Evolutionary conservation across 2,797 vertebrate species (phyloP).

Genomic region (Rousettus madagascariensis): DNA sequence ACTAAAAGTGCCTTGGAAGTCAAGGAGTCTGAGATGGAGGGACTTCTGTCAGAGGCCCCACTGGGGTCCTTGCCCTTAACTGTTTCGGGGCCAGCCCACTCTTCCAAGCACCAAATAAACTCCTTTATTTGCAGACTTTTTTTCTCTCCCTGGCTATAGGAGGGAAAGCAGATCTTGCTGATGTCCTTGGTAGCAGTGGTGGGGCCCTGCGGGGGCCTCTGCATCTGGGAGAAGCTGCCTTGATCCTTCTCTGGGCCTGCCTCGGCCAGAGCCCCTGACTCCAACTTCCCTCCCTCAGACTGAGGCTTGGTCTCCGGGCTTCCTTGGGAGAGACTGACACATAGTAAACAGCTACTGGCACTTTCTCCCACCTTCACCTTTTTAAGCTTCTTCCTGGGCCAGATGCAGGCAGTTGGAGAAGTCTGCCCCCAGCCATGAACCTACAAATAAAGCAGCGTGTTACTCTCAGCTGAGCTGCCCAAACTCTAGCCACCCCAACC

Average conservation of each 20-base stretch:
- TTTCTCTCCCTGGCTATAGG: constrained; percentile 46
- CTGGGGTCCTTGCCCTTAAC: constrained; percentile 17
- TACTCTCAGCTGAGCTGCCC: neutral
- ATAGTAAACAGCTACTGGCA: constrained; percentile 76
- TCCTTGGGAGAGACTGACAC: constrained; percentile 72
- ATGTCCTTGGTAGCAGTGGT: neutral
- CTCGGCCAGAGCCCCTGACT: constrained; percentile 51
- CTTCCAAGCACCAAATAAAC: constrained; percentile 59
- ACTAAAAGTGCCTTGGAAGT: constrained; percentile 58
- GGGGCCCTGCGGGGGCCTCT: neutral
- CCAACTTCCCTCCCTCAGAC: neutral
- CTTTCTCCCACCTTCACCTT: constrained; percentile 78
- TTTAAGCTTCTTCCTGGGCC: constrained; percentile 81
- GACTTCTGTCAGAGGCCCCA: neutral
- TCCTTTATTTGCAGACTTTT: constrained; percentile 73
- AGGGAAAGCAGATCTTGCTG: constrained; percentile 53
- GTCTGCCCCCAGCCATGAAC: constrained; percentile 87
- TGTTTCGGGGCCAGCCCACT: constrained; percentile 1
- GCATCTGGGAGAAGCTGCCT: neutral
- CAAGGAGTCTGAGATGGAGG: neutral
- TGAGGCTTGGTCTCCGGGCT: constrained; percentile 9
- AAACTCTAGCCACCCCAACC: neutral
- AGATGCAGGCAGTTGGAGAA: constrained; percentile 83
- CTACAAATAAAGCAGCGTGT: constrained; percentile 77
- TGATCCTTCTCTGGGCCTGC: constrained; percentile 39